Conservation (phyloP, 2,113 vertebrate genomes). For the Capra hircus region DNA sequence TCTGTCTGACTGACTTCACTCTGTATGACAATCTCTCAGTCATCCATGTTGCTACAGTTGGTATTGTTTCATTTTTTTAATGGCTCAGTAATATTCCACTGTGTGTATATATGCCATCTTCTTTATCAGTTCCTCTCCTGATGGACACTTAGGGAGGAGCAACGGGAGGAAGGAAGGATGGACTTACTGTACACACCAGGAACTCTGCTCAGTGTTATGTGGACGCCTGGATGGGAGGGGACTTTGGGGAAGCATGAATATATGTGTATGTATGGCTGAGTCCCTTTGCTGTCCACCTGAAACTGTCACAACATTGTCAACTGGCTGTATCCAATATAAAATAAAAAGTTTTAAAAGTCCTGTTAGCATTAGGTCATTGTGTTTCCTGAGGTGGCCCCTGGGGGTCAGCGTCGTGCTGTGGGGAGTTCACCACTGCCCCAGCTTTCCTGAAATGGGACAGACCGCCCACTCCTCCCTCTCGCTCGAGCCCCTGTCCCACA, state of each 20-base stretch:
- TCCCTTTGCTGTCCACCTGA: background rate
- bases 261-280: background rate
- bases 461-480: fast-evolving
- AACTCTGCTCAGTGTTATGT: background rate
- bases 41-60: background rate
- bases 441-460: background rate
- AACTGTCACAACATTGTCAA: background rate
- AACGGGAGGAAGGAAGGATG: background rate
- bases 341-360: background rate
- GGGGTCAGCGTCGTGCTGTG: fast-evolving
- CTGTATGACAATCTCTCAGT: background rate
- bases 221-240: background rate
- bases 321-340: background rate
- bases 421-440: background rate
- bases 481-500: fast-evolving
- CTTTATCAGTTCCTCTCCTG: background rate
- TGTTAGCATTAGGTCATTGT: background rate
- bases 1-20: background rate
- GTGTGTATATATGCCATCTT: background rate
- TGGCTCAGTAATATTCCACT: background rate
- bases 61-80: background rate
- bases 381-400: background rate
- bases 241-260: background rate
- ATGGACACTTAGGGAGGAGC: background rate
- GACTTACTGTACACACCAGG: background rate